These are phyloP conservation scores for Planococcus citri DNA, from an alignment of 1,140 invertebrate genomes.

Conservation along the genomic window DNA sequence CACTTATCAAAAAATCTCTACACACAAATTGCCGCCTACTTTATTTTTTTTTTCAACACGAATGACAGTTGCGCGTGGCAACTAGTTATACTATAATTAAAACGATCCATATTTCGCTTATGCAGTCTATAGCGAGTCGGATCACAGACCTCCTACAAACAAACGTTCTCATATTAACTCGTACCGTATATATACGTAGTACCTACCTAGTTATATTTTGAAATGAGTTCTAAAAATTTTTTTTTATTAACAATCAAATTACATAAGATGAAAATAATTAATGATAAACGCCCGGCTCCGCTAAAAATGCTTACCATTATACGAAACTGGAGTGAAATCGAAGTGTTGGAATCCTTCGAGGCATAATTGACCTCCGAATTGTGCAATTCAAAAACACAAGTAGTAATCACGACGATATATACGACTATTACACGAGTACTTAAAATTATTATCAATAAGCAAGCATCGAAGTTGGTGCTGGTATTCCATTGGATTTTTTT, in stretches of 20 bases:
- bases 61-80: no score
- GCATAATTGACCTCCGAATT: slow-evolving; percentile 1
- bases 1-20: no score
- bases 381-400: background rate
- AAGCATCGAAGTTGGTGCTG: no score
- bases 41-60: no score
- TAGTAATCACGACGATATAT: background rate
- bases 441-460: background rate
- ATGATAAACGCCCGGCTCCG: background rate
- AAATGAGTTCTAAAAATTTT: background rate
- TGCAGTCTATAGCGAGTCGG: no score
- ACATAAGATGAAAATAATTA: slow-evolving; percentile 8
- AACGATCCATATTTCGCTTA: no score
- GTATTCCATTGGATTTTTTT: no score
- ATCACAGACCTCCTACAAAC: background rate
- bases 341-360: background rate
- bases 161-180: no score
- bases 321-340: slow-evolving; percentile 6
- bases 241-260: slow-evolving; percentile 1
- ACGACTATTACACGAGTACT: background rate
- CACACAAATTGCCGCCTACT: no score
- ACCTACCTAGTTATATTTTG: no score
- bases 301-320: background rate
- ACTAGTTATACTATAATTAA: no score
- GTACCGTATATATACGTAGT: no score